Base-by-base conservation (phyloP, 2,113 vertebrate species). In the Pelecanus crispus region DNA sequence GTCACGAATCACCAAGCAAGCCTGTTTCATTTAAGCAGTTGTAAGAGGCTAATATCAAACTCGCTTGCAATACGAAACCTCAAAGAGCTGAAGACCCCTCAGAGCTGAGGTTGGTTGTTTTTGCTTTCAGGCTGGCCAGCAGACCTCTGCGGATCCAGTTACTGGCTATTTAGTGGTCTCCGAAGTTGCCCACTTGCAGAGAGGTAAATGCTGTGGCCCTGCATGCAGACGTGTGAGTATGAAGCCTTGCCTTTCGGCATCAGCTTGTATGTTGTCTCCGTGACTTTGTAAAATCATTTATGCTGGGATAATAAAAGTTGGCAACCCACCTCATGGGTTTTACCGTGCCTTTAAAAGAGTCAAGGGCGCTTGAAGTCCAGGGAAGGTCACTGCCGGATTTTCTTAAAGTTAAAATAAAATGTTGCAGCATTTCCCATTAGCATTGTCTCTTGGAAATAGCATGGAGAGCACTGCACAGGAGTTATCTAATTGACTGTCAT, bases 201-300 rank as follows among this genome's bases (percentile, higher is more conserved):
- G 98, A 86, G 98, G 98, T 31, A 89, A 75, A 40, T 98, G 98
- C 96, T 98, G 98, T 7, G 99, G 98, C 71, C 98, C 92, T 47
- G 98, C 98, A 3, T 98, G 98, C 97, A 98, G 98, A 98, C 98
- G 98, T 26, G 99, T 99, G 95, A 99, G 99, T 98, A 94, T 59
- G 66, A 87, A 87, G 53, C 70, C 78, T 61, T 52, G 26, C 52
- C 59, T 92, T 52, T 56, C 45, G 15, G 81, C 77, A 17, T 83
- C 66, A 81, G 74, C 56, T 63, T 63, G 13, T 16, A 0, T 19
- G 9, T 62, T 61, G 73, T 84, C 90, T 86, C 92, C n/a, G 26
- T 68, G n/a, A 94, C 93, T 95, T 86, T 42, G 29, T 91, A 91
- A 94, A 95, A 77, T 31, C 61, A 6, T 73, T 81, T 80, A 6